phyloP scores from a whole-genome alignment of 2,113 vertebrate species.

The Anas platyrhynchos region DNA sequence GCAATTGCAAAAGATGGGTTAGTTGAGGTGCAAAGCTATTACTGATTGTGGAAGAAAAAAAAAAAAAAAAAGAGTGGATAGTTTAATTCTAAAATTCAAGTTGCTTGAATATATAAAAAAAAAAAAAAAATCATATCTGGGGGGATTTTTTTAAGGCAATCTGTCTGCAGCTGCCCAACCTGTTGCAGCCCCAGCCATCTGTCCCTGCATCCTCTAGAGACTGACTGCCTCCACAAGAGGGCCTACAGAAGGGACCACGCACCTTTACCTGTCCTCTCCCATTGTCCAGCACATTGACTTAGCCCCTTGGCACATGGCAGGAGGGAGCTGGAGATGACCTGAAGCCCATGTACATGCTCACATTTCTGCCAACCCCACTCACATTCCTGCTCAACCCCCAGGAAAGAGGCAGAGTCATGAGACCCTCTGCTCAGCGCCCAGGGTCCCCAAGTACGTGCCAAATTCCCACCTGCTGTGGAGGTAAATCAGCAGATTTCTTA shows the following conservation, averaged over 20 bases:
- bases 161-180: neutral
- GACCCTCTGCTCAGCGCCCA: neutral
- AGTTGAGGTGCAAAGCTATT: neutral
- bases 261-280: neutral
- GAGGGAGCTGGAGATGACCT: neutral
- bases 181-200: neutral
- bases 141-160: neutral
- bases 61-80: neutral
- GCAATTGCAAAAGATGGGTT: neutral
- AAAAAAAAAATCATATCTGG: neutral
- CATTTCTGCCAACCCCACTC: neutral
- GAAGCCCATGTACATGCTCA: rapidly evolving
- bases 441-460: neutral
- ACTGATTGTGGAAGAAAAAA: neutral
- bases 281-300: neutral
- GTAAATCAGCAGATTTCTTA: neutral
- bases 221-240: neutral
- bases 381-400: neutral
- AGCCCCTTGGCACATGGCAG: neutral
- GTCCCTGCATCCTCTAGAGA: neutral
- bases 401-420: neutral
- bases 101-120: too few relatives aligned
- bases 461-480: neutral
- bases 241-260: neutral
- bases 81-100: neutral